A percentile compares a stretch with the other conserved stretches of the same genome.
Evolutionary conservation across 2,797 vertebrate genomes (phyloP).

Genomic region (Xiphophorus birchmanni): DNA sequence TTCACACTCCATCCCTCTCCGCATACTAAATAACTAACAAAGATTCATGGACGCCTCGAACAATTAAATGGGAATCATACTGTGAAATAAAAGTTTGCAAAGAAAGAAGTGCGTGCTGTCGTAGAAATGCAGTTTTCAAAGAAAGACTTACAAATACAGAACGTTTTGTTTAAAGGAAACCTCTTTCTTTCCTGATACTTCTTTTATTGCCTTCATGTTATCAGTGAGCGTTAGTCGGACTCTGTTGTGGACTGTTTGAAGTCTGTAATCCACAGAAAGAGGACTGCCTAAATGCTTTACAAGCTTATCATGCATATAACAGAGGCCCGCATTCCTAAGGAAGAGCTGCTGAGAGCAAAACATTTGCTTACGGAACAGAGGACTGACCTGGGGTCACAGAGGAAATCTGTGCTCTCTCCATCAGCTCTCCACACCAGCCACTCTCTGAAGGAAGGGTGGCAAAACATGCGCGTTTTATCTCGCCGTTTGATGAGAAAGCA

Average conservation of each 20-base stretch:
- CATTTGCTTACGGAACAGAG: constrained; percentile 24
- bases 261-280: constrained; percentile 19
- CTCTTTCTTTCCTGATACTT: not conserved
- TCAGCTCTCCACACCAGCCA: constrained; percentile 98
- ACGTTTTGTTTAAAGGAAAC: constrained; percentile 13
- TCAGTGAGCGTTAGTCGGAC: not conserved
- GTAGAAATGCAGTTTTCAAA: not conserved
- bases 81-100: constrained; percentile 15
- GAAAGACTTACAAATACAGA: constrained; percentile 9
- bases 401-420: constrained; percentile 93
- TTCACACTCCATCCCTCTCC: constrained; percentile 18
- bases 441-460: constrained; percentile 97
- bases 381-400: constrained; percentile 94
- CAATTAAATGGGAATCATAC: constrained; percentile 20
- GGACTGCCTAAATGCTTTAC: constrained; percentile 11
- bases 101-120: not conserved
- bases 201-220: constrained; percentile 1
- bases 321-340: constrained; percentile 17
- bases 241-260: not conserved
- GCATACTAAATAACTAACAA: constrained; percentile 22
- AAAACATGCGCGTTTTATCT: constrained; percentile 99
- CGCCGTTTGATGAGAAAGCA: constrained; percentile 92
- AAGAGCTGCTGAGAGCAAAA: constrained; percentile 24
- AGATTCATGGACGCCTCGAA: constrained; percentile 1
- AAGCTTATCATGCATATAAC: constrained; percentile 10